These are phyloP conservation scores for Camponotus floridanus DNA, from an alignment of 1,140 invertebrate genomes.

Conservation along the genomic window DNA sequence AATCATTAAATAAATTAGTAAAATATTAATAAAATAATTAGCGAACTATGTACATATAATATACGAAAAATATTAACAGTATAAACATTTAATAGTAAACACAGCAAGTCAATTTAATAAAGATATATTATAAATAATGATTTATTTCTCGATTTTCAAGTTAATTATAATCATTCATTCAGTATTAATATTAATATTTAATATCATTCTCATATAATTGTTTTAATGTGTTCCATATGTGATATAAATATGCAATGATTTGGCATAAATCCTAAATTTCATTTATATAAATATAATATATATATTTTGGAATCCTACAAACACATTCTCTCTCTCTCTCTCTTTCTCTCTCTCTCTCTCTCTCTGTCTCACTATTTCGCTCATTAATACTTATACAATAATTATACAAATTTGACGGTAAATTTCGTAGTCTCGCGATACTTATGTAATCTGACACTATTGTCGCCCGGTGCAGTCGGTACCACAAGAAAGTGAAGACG, in stretches of 20 bases:
- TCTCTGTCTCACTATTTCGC: not conserved
- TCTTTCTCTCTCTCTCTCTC: not conserved
- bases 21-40: slow-evolving; percentile 23
- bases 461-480: not conserved
- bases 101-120: not conserved
- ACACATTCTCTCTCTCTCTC: not conserved
- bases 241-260: slow-evolving; percentile 6
- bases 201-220: not conserved
- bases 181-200: not conserved
- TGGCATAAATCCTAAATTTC: too few relatives aligned
- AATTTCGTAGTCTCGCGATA: not conserved
- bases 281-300: not conserved
- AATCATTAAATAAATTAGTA: not conserved
- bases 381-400: not conserved
- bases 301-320: not conserved
- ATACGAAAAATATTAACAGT: not conserved
- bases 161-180: slow-evolving; percentile 5
- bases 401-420: not conserved
- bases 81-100: not conserved
- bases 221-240: slow-evolving; percentile 3
- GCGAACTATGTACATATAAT: not conserved
- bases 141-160: slow-evolving; percentile 11
- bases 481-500: slow-evolving; percentile 56
- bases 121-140: not conserved
- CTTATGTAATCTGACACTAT: not conserved